Base-by-base conservation (phyloP, 1,140 invertebrate genomes). In the Neodiprion fabricii region DNA sequence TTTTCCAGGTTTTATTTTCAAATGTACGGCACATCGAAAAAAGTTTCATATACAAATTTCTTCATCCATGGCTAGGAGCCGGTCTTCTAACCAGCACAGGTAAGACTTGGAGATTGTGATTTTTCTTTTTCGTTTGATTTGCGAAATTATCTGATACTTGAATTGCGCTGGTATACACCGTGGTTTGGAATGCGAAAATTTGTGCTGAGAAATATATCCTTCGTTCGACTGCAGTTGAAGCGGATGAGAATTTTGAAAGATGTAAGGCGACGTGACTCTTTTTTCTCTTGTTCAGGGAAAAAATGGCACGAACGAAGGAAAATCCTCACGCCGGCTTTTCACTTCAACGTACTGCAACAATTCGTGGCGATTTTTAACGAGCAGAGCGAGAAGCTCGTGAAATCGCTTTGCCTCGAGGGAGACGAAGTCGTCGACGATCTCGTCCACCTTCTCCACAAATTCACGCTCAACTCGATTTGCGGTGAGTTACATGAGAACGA, bases 251-350 rank as follows among this genome's bases (percentile, higher is more conserved):
- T 5, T 40, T 2, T 40, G 2, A 40, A 40, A 40, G 28, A 40
- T 5, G 28, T 40, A 5, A 40, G 28, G 3, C 28, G 0, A 40
- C 28, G 4, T 40, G 28, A 40, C 5, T 0, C 28, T 5, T 40
- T 40, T 40, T 40, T 5, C 28, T 40, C n/a, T 61, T 12, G 11
- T 85, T 17, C 68, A 93, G 95, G 95, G 65, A 85, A 87, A 11
- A 96, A 96, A 87, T 98, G 96, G 96, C 91, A 92, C 68, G 80
- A 84, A 0, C 88, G 95, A n/a, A 89, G 96, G 72, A 96, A 95
- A 87, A 89, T 98, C 53, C 84, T 98, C 0, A 97, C 96, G 0
- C 95, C 96, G 1, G 92, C 95, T 1, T 98, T 98, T 86, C 96
- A 98, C 85, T 97, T 97, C 83, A 94, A 94, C 79, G 95, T 98